Percentiles rank a stretch among this genome's conserved stretches.
Evolutionary conservation across 2,797 vertebrate genomes (phyloP).

Genomic region (Schizothorax lantsangensis): DNA sequence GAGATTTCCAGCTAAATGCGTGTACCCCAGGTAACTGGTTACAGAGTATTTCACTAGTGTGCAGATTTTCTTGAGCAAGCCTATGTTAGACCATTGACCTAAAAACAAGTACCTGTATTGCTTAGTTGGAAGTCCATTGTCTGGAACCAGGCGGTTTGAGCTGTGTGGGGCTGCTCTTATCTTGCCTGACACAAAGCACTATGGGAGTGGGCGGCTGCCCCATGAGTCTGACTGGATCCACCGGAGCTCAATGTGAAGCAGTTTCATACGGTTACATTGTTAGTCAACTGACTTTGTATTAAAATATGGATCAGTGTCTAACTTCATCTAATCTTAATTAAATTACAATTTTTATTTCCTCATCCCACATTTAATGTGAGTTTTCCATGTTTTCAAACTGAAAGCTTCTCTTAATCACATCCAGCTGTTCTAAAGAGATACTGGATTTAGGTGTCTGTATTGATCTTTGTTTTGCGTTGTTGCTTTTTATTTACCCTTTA

Average conservation of each 20-base stretch:
- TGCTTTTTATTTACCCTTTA: slow-evolving; percentile 49
- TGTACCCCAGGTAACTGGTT: not conserved
- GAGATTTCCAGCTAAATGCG: not conserved
- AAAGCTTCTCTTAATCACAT: slow-evolving; percentile 12
- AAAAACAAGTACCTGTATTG: slow-evolving; percentile 21
- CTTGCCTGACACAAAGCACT: slow-evolving; percentile 16
- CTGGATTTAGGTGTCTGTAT: slow-evolving; percentile 29
- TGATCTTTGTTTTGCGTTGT: slow-evolving; percentile 44
- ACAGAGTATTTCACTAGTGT: not conserved
- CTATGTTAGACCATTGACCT: not conserved
- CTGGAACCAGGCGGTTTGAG: slow-evolving; percentile 32
- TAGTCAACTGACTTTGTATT: slow-evolving; percentile 22
- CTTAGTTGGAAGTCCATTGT: slow-evolving; percentile 31
- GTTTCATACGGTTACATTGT: slow-evolving; percentile 29
- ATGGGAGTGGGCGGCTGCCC: slow-evolving; percentile 24
- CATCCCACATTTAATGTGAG: not conserved
- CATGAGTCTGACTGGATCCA: slow-evolving; percentile 26
- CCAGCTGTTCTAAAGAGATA: slow-evolving; percentile 37
- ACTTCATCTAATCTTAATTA: not conserved
- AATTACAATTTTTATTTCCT: not conserved
- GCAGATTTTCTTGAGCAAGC: not conserved
- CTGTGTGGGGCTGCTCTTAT: slow-evolving; percentile 28
- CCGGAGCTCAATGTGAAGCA: slow-evolving; percentile 26
- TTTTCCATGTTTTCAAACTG: not conserved
- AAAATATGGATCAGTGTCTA: not conserved